Percentiles rank a stretch among this genome's conserved stretches.
Evolutionary conservation across 2,797 vertebrate species (phyloP).

Genomic region (Sebastes alutus): DNA sequence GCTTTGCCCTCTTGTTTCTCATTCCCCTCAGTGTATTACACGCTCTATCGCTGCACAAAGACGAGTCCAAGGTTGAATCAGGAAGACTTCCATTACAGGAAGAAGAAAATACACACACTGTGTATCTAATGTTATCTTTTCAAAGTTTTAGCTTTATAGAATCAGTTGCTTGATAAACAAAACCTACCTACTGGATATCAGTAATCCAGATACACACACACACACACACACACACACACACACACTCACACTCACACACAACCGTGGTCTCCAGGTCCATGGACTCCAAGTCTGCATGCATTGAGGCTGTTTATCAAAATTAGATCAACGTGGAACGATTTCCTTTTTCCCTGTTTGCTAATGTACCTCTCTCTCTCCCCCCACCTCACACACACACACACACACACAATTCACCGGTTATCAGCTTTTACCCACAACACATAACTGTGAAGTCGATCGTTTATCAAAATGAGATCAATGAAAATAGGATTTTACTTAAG

Average conservation of each 20-base stretch:
- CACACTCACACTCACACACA: not conserved
- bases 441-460: slow-evolving; percentile 38
- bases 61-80: slow-evolving; percentile 12
- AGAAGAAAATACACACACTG: not conserved
- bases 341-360: slow-evolving; percentile 66
- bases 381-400: no score
- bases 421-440: slow-evolving; percentile 44
- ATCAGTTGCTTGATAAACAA: slow-evolving; percentile 40
- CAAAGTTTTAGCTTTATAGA: slow-evolving; percentile 25
- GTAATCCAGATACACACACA: not conserved
- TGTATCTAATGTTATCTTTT: slow-evolving; percentile 31
- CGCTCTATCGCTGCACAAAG: not conserved
- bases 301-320: slow-evolving; percentile 69
- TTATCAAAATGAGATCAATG: slow-evolving; percentile 67
- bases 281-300: slow-evolving; percentile 23
- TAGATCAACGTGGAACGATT: slow-evolving; percentile 63
- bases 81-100: slow-evolving; percentile 8
- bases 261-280: not conserved
- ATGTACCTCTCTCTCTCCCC: slow-evolving; percentile 9
- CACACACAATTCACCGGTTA: slow-evolving; percentile 44
- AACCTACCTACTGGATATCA: slow-evolving; percentile 21
- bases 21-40: not conserved
- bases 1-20: not conserved
- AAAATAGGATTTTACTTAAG: slow-evolving; percentile 45
- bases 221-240: not conserved